phyloP scores from a whole-genome alignment of 2,888 invertebrate species.

The Heliconius sara region DNA sequence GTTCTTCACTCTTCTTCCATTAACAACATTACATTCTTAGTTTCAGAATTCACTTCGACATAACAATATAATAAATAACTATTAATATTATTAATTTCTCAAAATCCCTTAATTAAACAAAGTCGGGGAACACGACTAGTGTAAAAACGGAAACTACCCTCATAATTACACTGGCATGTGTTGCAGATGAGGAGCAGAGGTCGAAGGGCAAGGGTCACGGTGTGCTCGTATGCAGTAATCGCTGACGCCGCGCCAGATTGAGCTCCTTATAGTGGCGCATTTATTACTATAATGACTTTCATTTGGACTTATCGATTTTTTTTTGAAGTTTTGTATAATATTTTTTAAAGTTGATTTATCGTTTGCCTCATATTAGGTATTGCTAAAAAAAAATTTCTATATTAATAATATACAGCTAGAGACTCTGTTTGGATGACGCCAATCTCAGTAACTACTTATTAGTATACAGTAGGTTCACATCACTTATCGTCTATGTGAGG shows the following conservation, averaged over 20 bases:
- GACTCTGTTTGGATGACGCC: too few relatives aligned
- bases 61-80: neutral
- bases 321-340: neutral
- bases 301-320: conserved; percentile 50
- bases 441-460: too few relatives aligned
- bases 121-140: conserved; percentile 6
- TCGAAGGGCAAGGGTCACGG: conserved; percentile 60
- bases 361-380: too few relatives aligned
- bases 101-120: neutral
- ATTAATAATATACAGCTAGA: too few relatives aligned
- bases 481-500: too few relatives aligned
- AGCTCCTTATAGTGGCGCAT: conserved; percentile 76
- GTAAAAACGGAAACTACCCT: conserved; percentile 72
- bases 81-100: neutral
- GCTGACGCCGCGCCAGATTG: conserved; percentile 73
- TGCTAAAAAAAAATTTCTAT: too few relatives aligned
- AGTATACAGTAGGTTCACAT: too few relatives aligned
- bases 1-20: too few relatives aligned
- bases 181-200: conserved; percentile 73
- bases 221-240: conserved; percentile 73
- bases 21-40: too few relatives aligned
- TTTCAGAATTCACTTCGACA: too few relatives aligned
- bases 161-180: conserved; percentile 80
- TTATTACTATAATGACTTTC: conserved; percentile 63
- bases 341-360: neutral